phyloP scores from a whole-genome alignment of 2,888 invertebrate species.

The Trichogramma evanescens region DNA sequence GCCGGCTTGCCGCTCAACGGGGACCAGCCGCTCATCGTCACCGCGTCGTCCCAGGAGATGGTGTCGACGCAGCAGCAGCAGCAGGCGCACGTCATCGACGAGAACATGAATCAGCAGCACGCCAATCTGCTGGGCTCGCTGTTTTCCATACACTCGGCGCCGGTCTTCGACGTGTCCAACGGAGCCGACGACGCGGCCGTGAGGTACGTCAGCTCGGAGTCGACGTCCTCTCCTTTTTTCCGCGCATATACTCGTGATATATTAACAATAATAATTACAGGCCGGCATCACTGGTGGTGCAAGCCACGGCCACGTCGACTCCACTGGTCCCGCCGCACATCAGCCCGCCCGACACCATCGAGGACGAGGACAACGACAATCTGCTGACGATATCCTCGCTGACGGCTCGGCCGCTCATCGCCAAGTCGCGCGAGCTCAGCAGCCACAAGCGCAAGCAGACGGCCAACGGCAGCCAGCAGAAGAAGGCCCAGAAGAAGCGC shows the following conservation, averaged over 20 bases:
- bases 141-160: conserved; percentile 64
- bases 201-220: conserved; percentile 3
- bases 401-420: conserved; percentile 65
- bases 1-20: background rate
- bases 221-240: background rate
- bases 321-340: conserved; percentile 44
- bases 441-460: background rate
- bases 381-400: conserved; percentile 66
- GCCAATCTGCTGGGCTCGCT: conserved; percentile 55
- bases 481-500: conserved; percentile 25
- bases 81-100: conserved; percentile 36
- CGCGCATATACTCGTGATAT: background rate
- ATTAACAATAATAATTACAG: conserved; percentile 37
- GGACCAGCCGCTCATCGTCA: background rate
- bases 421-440: conserved; percentile 56
- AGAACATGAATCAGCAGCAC: conserved; percentile 39
- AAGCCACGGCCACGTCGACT: conserved; percentile 43
- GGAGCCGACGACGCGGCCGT: conserved; percentile 31
- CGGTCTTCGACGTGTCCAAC: conserved; percentile 46
- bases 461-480: conserved; percentile 21
- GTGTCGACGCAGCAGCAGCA: conserved; percentile 33
- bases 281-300: conserved; percentile 50
- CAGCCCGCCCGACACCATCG: conserved; percentile 48
- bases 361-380: conserved; percentile 66
- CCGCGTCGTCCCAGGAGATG: conserved; percentile 40